phyloP scores from a whole-genome alignment of 2,113 vertebrate species.

The Lucifuga dentata region DNA sequence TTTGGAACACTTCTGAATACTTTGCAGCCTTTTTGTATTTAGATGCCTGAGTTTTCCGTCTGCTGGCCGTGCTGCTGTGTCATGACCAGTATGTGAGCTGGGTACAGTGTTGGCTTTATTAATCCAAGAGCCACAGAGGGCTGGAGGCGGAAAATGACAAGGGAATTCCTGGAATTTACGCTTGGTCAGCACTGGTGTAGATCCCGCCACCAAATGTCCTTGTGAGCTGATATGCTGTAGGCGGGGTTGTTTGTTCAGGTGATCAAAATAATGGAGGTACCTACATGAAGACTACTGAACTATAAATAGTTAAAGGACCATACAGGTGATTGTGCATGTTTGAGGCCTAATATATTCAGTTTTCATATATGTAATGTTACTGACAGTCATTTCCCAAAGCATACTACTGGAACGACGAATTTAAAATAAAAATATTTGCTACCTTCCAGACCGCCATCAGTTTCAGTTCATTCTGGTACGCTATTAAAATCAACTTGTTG shows the following conservation, averaged over 20 bases:
- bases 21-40: too few relatives aligned
- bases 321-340: too few relatives aligned
- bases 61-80: conserved; percentile 20
- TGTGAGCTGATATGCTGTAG: neutral
- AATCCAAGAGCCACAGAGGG: conserved; percentile 60
- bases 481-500: too few relatives aligned
- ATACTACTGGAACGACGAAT: too few relatives aligned
- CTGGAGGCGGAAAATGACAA: conserved; percentile 14
- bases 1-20: too few relatives aligned
- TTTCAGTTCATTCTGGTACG: too few relatives aligned
- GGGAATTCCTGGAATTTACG: conserved; percentile 73
- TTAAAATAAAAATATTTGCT: too few relatives aligned
- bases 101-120: conserved; percentile 73
- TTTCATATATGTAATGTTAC: too few relatives aligned
- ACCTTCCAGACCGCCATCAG: too few relatives aligned
- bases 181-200: neutral
- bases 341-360: too few relatives aligned
- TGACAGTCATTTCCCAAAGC: too few relatives aligned
- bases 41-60: neutral
- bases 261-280: neutral
- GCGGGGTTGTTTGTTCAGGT: neutral
- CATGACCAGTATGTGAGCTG: conserved; percentile 66
- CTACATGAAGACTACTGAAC: neutral
- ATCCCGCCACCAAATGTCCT: neutral
- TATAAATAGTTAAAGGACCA: too few relatives aligned